Base-by-base conservation (phyloP, 2,113 vertebrate species). In the Lasiurus borealis region DNA sequence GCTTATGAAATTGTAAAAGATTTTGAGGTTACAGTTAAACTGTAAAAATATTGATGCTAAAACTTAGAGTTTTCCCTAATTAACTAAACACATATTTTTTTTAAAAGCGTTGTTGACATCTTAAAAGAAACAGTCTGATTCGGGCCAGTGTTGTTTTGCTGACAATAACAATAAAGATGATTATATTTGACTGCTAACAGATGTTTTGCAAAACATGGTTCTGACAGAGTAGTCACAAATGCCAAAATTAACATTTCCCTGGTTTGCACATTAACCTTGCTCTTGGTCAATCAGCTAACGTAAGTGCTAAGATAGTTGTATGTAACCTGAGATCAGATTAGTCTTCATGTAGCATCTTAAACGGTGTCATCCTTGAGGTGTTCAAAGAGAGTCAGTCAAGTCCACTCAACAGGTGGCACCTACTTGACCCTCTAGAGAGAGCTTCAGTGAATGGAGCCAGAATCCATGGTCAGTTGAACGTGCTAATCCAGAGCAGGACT, bases 161-260 rank as follows among this genome's bases (percentile, higher is more conserved):
- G 81, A 88, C 71, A 96, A 71, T 75, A 46, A 66, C 71, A 81
- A 71, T 95, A 57, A 89, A 83, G 64, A 90, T 81, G 90, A 92
- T 97, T 96, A 76, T 92, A 72, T 92, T 52, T 96, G 85, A 92
- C 50, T 85, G 68, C 92, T 95, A 94, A 90, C 71, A 36, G 52
- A 80, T 93, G 68, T 89, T 87, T 92, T 92, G 57, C 23, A 94
- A 95, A 95, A 87, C 46, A 72, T 46, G 50, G 8, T 94, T 92
- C 59, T 85, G 59, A 94, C 57, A 81, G 25, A 96, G 66, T 85
- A 84, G 72, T 85, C 85, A 93, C 16, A 85, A 44, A 44, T 16
- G 54, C 90, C 50, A 76, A 72, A 92, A 95, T 96, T 87, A 96
- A 73, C 85, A 90, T 92, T 90, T 77, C 40, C 62, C 44, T 50